Evolutionary conservation across 1,140 invertebrate genomes (phyloP).

Genomic region (Planococcus citri): DNA sequence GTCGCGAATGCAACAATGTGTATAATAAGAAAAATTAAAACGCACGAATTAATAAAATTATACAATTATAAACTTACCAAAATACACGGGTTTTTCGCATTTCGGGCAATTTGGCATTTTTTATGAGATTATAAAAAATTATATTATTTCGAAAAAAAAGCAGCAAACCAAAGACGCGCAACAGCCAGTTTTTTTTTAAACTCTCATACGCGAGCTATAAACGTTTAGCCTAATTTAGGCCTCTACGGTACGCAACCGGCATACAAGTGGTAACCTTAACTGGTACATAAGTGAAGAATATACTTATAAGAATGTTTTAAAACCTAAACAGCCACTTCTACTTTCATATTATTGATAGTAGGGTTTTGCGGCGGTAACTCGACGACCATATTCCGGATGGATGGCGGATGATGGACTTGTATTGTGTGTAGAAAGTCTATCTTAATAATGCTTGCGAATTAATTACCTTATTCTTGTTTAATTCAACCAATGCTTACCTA

Average conservation of each 20-base stretch:
- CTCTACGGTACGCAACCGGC: conserved; percentile 3
- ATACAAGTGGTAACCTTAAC: conserved; percentile 13
- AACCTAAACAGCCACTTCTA: conserved; percentile 15
- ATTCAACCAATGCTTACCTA: too few relatives aligned
- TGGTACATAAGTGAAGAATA: not conserved
- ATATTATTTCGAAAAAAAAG: not conserved
- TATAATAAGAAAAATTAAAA: too few relatives aligned
- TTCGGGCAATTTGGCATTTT: conserved; percentile 76
- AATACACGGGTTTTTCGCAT: conserved; percentile 74
- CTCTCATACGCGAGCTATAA: too few relatives aligned
- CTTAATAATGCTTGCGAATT: too few relatives aligned
- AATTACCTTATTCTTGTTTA: too few relatives aligned
- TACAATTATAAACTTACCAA: conserved; percentile 44
- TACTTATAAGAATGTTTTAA: not conserved
- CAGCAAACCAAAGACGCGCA: too few relatives aligned
- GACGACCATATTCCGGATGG: too few relatives aligned
- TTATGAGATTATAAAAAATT: too few relatives aligned
- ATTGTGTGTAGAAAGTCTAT: too few relatives aligned
- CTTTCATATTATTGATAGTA: conserved; percentile 18
- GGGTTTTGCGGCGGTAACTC: not conserved
- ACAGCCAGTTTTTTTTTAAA: too few relatives aligned
- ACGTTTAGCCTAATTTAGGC: conserved; percentile 12
- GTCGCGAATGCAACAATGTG: not conserved
- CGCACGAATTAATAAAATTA: not conserved
- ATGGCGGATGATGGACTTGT: too few relatives aligned